Base-by-base conservation (phyloP, 2,113 vertebrate genomes). In the Heliornis fulica region DNA sequence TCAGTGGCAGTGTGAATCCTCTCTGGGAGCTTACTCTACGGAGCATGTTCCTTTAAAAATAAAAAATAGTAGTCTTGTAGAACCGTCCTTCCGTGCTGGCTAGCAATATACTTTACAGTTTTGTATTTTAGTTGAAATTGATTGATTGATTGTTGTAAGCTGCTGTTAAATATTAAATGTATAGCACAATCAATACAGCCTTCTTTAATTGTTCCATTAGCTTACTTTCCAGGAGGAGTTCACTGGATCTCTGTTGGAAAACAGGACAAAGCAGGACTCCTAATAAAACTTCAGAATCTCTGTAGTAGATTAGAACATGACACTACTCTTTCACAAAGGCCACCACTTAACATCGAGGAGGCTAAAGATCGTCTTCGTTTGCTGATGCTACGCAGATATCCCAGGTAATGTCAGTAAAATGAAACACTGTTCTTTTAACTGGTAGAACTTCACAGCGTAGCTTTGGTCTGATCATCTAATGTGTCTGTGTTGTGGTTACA, bases 161-260 rank as follows among this genome's bases (percentile, higher is more conserved):
- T 72, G 16, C 25, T 85, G 7, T 68, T 63, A 64, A 87, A 29
- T 68, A 85, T 64, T 15, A 72, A 63, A 50, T 43, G 11, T 70
- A 25, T 43, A 64, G 18, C n/a, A 10, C 72, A 34, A 82, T 57
- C 94, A 79, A 60, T 40, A 41, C 5, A 54, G 11, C 25, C 15
- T 51, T 51, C 12, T 75, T 90, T 68, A n/a, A n/a, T n/a, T n/a
- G n/a, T 69, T 26, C 96, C 38, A 7, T 65, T 85, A 99, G 99
- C 96, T 65, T 99, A 96, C 82, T 99, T 99, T 93, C 99, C 99
- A 32, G 98, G 98, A 82, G 99, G 99, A 51, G 97, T 99, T 66
- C 98, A 99, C 66, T 99, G 99, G 99, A 94, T 99, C 91, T 99
- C 99, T 77, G 94, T 99, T 45, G 99, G 99, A 57, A 99, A 99